Base-by-base conservation (phyloP, 2,113 vertebrate genomes). In the Meriones unguiculatus region DNA sequence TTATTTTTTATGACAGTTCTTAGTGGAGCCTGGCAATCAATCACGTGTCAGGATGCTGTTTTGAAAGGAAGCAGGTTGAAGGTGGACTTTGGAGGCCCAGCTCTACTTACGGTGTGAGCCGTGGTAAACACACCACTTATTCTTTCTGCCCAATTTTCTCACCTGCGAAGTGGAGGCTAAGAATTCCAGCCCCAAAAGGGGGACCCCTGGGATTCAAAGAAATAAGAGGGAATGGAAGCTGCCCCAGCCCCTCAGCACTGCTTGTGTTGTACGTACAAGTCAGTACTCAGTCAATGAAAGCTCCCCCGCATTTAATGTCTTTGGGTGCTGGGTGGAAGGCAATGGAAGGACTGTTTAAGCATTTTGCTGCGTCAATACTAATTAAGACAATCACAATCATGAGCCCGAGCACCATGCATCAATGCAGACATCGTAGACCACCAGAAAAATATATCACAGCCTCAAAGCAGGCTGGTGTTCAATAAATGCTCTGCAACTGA, bases 1-100 rank as follows among this genome's bases (percentile, higher is more conserved):
- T 97, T 97, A 94, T 93, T 97, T 96, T 46, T 97, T 95, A 97
- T 97, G 97, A 95, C 82, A 94, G 93, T 92, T 97, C 96, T 95
- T 96, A 93, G 90, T 92, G 62, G 93, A 96, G 67, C 88, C 67
- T 50, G 78, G 69, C 69, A 32, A 92, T 98, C 98, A 96, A 93
- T 97, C 95, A 96, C 35, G 6, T 70, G 92, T 95, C 95, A 96
- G 87, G 92, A 94, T 92, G 50, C 88, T 90, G 52, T 95, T 96
- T 95, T 87, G 89, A 95, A 89, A 89, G 84, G 81, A 93, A 94
- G 77, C 59, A 52, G 95, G 76, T 95, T 95, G 87, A 52, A 92
- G 96, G 94, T 89, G 62, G 92, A 92, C 94, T 93, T 97, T 0
- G 77, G 90, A 97, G 89, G 94, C 92, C 62, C 13, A 73, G 81